A percentile compares a stretch with the other conserved stretches of the same genome.
Conservation (phyloP, 2,113 vertebrate species). For the Bostrychus sinensis region DNA sequence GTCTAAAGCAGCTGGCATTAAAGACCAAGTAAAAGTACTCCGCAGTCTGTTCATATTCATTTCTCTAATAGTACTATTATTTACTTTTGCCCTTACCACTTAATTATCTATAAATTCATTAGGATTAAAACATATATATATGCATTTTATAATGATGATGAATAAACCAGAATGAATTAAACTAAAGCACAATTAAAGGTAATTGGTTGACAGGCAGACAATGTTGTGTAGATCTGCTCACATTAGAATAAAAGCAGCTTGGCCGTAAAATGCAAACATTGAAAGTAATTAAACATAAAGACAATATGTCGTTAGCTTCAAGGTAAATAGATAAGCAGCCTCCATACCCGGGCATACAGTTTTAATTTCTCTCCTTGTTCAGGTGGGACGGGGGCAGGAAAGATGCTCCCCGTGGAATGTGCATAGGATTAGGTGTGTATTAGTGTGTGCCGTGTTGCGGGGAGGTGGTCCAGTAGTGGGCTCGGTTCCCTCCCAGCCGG, state of each 20-base stretch:
- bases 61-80: slow-evolving; percentile 1
- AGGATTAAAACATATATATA: background rate
- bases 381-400: slow-evolving; percentile 30
- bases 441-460: slow-evolving; percentile 20
- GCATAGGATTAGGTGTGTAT: slow-evolving; percentile 41
- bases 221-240: background rate
- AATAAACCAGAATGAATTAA: background rate
- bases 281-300: background rate
- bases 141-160: background rate
- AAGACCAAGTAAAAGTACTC: background rate
- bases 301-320: background rate
- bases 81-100: background rate
- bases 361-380: background rate
- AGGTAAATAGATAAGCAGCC: background rate
- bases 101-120: background rate
- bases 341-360: background rate
- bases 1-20: background rate
- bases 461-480: slow-evolving; percentile 69
- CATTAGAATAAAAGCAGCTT: background rate
- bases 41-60: background rate
- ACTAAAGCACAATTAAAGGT: background rate
- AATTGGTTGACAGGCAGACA: background rate
- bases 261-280: background rate
- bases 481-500: slow-evolving; percentile 67
- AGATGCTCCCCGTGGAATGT: slow-evolving; percentile 49